Conservation (phyloP, 2,888 invertebrate species). For the Acrobasis consociella region DNA sequence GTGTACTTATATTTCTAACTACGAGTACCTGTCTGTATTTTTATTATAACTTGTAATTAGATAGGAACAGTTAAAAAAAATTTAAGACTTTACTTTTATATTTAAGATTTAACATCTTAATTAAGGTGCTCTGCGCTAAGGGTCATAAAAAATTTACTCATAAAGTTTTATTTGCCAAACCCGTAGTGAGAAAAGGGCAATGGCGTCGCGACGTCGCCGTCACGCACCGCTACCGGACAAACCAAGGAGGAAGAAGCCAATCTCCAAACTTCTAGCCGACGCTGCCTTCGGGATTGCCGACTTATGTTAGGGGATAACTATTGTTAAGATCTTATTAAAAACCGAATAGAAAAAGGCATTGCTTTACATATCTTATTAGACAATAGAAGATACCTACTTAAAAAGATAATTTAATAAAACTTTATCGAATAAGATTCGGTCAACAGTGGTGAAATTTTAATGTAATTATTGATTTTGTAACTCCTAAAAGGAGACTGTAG, state of each 20-base stretch:
- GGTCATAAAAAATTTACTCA: background rate
- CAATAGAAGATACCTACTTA: no score
- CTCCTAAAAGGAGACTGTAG: no score
- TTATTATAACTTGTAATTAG: background rate
- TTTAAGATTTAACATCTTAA: no score
- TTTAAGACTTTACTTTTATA: no score
- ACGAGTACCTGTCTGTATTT: no score
- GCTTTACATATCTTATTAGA: no score
- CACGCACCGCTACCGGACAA: conserved; percentile 56
- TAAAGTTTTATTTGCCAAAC: background rate
- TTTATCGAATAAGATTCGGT: no score
- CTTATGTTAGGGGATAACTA: background rate
- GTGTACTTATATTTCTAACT: background rate
- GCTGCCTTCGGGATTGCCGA: background rate
- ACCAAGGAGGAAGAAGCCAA: conserved; percentile 42
- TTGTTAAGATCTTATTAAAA: background rate
- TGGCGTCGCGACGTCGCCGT: conserved; percentile 55
- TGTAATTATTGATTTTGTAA: no score
- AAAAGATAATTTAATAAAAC: no score
- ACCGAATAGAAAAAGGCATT: background rate
- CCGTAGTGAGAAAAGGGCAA: conserved; percentile 20
- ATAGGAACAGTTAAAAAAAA: no score
- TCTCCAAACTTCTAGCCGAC: conserved; percentile 35
- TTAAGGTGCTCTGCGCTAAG: no score
- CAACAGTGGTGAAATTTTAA: no score